These are phyloP conservation scores for Callopanchax toddi DNA, from an alignment of 2,113 vertebrate species.

Conservation along the genomic window DNA sequence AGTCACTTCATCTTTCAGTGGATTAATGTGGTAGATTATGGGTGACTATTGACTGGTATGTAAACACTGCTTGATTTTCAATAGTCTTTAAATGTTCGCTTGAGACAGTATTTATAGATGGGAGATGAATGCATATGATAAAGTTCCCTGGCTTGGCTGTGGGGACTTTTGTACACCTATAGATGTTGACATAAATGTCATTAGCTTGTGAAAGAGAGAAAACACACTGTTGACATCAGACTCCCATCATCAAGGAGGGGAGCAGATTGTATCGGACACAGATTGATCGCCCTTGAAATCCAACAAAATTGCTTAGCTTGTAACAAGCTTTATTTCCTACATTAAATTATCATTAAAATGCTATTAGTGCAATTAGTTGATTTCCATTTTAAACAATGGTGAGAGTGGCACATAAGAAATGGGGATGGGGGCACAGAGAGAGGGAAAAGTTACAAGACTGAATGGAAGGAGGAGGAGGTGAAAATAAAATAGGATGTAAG, in stretches of 20 bases:
- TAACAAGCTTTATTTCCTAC: slow-evolving; percentile 71
- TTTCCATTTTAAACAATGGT: slow-evolving; percentile 65
- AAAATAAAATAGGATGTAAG: slow-evolving; percentile 22
- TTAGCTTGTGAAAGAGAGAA: slow-evolving; percentile 8
- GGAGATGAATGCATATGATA: not conserved
- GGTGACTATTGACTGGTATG: accelerated
- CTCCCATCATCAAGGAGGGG: slow-evolving; percentile 35
- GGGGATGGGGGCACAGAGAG: not conserved
- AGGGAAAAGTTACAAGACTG: slow-evolving; percentile 19
- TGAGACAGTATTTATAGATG: not conserved
- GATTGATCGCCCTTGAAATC: slow-evolving; percentile 72
- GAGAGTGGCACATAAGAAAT: slow-evolving; percentile 12
- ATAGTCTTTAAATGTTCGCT: accelerated
- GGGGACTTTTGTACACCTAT: not conserved
- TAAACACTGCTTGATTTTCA: not conserved
- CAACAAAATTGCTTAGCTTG: slow-evolving; percentile 55
- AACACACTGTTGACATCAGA: slow-evolving; percentile 73
- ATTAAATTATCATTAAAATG: slow-evolving; percentile 82
- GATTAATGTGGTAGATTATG: not conserved
- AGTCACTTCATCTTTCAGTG: not conserved
- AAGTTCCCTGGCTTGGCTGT: not conserved
- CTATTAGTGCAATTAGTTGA: slow-evolving; percentile 90
- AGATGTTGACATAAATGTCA: not conserved
- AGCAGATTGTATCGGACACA: slow-evolving; percentile 53
- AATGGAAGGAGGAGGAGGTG: slow-evolving; percentile 12